Evolutionary conservation across 2,888 invertebrate species (phyloP).

Genomic region (Scaeva pyrastri): DNA sequence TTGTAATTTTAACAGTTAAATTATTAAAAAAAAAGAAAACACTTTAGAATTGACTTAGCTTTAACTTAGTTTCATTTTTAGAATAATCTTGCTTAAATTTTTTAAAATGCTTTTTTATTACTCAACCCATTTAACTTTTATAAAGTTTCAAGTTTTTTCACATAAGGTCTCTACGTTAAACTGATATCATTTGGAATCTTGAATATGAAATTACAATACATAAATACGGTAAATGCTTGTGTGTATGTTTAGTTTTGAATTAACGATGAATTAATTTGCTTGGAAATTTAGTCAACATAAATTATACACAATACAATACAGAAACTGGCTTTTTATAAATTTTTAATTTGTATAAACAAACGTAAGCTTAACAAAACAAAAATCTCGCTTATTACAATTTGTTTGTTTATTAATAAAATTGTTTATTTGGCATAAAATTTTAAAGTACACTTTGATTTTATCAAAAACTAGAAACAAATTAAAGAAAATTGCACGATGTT

Average conservation of each 20-base stretch:
- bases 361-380: neutral
- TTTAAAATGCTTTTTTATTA: neutral
- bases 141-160: neutral
- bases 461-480: neutral
- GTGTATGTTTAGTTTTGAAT: neutral
- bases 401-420: neutral
- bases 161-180: neutral
- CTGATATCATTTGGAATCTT: conserved; percentile 3
- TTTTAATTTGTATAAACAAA: neutral
- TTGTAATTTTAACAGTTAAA: neutral
- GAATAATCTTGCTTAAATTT: neutral
- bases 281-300: neutral
- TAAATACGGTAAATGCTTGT: conserved; percentile 6
- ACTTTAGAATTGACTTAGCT: neutral
- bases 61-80: neutral
- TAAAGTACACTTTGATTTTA: neutral
- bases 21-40: neutral
- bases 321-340: neutral
- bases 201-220: neutral
- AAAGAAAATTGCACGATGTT: conserved; percentile 2
- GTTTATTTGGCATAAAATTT: neutral
- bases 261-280: neutral
- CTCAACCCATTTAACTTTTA: neutral
- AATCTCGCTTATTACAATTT: neutral
- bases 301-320: neutral